Evolutionary conservation across 2,797 vertebrate species (phyloP).

Genomic region (Pachyuromys duprasi): DNA sequence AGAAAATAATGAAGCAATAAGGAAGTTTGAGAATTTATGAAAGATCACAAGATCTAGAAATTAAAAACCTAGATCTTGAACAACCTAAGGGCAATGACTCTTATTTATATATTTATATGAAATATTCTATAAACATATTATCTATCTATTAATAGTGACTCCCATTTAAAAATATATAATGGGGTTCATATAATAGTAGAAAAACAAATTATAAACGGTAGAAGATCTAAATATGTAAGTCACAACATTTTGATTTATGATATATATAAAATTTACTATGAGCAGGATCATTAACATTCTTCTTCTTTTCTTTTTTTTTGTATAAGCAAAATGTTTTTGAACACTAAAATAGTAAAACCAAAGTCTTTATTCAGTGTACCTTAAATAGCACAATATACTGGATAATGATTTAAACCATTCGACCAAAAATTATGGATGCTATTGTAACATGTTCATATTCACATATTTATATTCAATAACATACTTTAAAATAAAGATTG

Average conservation of each 20-base stretch:
- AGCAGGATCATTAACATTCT: not conserved
- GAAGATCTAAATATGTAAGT: not conserved
- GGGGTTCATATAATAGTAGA: not conserved
- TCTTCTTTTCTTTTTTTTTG: not conserved
- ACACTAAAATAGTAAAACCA: not conserved
- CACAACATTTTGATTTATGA: not conserved
- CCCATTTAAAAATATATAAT: not conserved
- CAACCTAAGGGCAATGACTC: not conserved
- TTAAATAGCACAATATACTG: not conserved
- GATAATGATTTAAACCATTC: not conserved
- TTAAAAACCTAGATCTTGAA: not conserved
- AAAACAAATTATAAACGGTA: not conserved
- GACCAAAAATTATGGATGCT: not conserved
- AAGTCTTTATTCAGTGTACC: not conserved
- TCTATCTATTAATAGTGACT: not conserved
- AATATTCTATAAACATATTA: not conserved
- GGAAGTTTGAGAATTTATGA: not conserved
- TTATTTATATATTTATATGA: not conserved
- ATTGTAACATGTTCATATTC: not conserved
- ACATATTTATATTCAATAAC: not conserved
- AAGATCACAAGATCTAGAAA: constrained; percentile 9
- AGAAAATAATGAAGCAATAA: not conserved
- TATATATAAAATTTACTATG: not conserved
- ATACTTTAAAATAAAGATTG: not conserved
- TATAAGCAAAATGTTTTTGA: not conserved